Conservation (phyloP, 2,888 invertebrate genomes). For the Calameuta idolon region DNA sequence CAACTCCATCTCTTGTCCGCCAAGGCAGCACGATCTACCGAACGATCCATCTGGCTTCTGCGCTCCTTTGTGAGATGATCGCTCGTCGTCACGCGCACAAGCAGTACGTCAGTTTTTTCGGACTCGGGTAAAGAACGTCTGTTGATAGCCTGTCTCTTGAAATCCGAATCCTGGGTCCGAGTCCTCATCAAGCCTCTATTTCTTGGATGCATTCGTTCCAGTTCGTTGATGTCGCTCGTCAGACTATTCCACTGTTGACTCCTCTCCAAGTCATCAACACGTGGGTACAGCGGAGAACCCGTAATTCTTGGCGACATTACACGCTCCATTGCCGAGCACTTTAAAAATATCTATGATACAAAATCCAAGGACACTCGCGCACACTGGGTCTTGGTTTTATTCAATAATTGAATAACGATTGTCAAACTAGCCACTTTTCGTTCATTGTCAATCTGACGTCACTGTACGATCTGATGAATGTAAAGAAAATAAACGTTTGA, state of each 20-base stretch:
- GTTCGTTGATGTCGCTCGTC: slow-evolving; percentile 47
- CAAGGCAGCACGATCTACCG: neutral
- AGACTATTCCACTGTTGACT: slow-evolving; percentile 51
- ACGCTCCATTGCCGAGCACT: slow-evolving; percentile 3
- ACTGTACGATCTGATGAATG: neutral
- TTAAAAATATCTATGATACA: neutral
- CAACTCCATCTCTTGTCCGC: slow-evolving; percentile 44
- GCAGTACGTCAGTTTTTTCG: slow-evolving; percentile 45
- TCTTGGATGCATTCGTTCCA: slow-evolving; percentile 39
- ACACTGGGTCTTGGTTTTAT: neutral
- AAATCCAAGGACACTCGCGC: neutral
- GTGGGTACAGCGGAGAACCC: slow-evolving; percentile 17
- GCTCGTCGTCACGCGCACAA: slow-evolving; percentile 31
- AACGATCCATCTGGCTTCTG: slow-evolving; percentile 8
- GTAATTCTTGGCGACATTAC: neutral
- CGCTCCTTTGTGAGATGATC: neutral
- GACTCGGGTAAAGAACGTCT: slow-evolving; percentile 53
- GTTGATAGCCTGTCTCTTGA: slow-evolving; percentile 47
- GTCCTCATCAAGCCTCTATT: slow-evolving; percentile 15
- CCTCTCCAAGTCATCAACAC: slow-evolving; percentile 48
- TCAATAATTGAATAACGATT: neutral
- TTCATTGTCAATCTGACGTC: too few relatives aligned
- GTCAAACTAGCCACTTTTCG: neutral
- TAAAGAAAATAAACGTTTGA: neutral
- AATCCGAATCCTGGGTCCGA: slow-evolving; percentile 10